Base-by-base conservation (phyloP, 2,797 vertebrate genomes). In the Agapornis canus region DNA sequence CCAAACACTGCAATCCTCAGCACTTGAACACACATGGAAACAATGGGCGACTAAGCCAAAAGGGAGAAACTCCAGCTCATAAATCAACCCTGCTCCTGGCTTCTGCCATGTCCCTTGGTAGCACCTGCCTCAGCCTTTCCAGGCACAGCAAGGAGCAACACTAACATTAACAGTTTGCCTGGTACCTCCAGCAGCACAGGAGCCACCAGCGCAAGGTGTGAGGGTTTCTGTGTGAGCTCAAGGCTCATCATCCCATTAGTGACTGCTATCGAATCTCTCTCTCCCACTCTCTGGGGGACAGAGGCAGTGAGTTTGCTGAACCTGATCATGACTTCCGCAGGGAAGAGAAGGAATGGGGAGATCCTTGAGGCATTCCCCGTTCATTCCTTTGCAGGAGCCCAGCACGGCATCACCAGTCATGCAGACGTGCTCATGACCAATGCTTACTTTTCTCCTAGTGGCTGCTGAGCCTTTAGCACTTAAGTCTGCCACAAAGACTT, bases 201-300 rank as follows among this genome's bases (percentile, higher is more conserved):
- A 91, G 59, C 27, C 56, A 65, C n/a, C 60, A 68, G 79, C 43
- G 49, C 68, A 91, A 87, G 61, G 77, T n/a, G 11, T 4, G 2
- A 82, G 26, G 13, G 14, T 56, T 92, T 75, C 61, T 23, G 6
- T 31, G 17, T 31, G 2, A 0, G 61, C 43, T 75, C 43, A 27
- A 1, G 2, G 63, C 64, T 69, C 0, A 0, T 13, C 23, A 82
- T 54, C 60, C 61, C 3, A 0, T 63, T 39, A 70, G 51, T 6
- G 20, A 59, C 51, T 18, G 25, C 23, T 69, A 35, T 35, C 35
- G 35, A 35, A 35, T 35, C 35, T 9, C 12, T 20, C 13, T 23
- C 20, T 56, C 52, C 64, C 3, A 0, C n/a, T 49, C 64, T 32
- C 32, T 29, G 19, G 22, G 15, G 11, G 12, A 42, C 71, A 82